These are phyloP conservation scores for Lycia hirtaria DNA, from an alignment of 2,888 invertebrate genomes.

Conservation along the genomic window DNA sequence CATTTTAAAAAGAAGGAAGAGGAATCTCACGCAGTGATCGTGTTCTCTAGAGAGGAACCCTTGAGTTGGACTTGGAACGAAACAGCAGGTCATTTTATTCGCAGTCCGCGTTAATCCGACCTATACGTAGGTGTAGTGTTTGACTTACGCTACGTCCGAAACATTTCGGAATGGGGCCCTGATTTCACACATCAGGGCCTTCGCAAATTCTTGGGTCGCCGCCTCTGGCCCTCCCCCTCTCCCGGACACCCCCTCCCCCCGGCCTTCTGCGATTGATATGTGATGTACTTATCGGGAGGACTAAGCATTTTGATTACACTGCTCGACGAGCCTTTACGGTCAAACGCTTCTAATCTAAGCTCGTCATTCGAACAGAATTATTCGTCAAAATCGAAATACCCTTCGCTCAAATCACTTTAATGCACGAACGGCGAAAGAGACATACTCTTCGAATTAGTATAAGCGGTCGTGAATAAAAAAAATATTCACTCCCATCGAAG, in stretches of 20 bases:
- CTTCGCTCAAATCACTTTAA: not conserved
- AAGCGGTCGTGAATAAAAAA: not conserved
- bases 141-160: conserved; percentile 24
- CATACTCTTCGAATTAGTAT: not conserved
- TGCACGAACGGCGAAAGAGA: not conserved
- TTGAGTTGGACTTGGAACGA: not conserved
- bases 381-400: conserved; percentile 8
- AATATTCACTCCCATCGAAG: not conserved
- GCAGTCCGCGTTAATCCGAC: conserved; percentile 2
- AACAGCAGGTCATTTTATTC: conserved; percentile 9
- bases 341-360: conserved; percentile 21
- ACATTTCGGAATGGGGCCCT: conserved; percentile 23
- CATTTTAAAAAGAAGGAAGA: too few relatives aligned
- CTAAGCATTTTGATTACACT: conserved; percentile 30
- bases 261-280: conserved; percentile 31
- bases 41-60: not conserved
- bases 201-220: conserved; percentile 34
- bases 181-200: conserved; percentile 37
- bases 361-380: conserved; percentile 11
- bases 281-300: conserved; percentile 31
- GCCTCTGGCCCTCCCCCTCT: conserved; percentile 23
- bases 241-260: conserved; percentile 10
- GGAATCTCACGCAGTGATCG: too few relatives aligned
- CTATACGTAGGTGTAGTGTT: conserved; percentile 15
- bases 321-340: conserved; percentile 15